Conservation (phyloP, 2,888 invertebrate genomes). For the Hybos culiciformis region DNA sequence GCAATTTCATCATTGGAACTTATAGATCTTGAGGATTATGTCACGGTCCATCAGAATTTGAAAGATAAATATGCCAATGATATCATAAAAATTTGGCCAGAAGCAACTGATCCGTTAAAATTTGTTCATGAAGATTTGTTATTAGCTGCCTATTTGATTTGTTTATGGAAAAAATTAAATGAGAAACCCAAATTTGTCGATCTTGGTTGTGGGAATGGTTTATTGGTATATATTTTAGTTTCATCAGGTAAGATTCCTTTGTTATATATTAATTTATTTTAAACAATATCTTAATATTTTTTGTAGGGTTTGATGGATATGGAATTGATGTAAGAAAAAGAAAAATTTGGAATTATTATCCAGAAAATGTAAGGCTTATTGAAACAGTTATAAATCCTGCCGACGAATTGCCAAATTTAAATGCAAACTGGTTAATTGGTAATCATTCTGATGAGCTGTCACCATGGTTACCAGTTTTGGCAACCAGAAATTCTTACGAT, state of each 20-base stretch:
- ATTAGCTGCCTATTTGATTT: constrained; percentile 74
- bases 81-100: constrained; percentile 75
- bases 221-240: constrained; percentile 75
- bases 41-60: constrained; percentile 52
- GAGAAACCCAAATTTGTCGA: constrained; percentile 62
- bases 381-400: constrained; percentile 40
- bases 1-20: constrained; percentile 56
- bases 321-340: constrained; percentile 77
- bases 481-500: constrained; percentile 58
- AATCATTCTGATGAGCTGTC: constrained; percentile 99
- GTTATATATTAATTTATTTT: no score
- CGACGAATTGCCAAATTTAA: constrained; percentile 40
- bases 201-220: constrained; percentile 95
- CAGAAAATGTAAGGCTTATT: constrained; percentile 45
- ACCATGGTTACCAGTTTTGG: constrained; percentile 93
- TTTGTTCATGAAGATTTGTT: constrained; percentile 95
- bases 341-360: constrained; percentile 77
- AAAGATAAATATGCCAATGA: constrained; percentile 65
- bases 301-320: constrained; percentile 68
- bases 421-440: constrained; percentile 88
- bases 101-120: constrained; percentile 85
- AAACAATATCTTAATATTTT: no score
- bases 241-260: no score
- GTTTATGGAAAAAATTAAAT: constrained; percentile 58
- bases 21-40: constrained; percentile 55